Base-by-base conservation (phyloP, 1,140 invertebrate genomes). In the Papilio machaon region DNA sequence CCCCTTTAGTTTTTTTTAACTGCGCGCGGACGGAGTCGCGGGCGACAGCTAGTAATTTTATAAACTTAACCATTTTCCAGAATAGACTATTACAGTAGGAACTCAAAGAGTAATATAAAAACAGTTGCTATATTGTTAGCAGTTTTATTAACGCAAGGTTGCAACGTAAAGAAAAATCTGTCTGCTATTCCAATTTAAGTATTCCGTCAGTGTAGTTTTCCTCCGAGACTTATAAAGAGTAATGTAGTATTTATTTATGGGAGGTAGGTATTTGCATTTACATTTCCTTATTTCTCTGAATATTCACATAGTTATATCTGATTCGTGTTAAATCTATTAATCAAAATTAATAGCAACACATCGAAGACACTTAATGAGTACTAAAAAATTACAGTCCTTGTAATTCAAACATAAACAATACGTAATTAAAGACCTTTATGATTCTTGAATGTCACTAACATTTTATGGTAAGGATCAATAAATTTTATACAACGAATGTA, bases 121-220 rank as follows among this genome's bases (percentile, higher is more conserved):
- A 70, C 6, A 15, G 30, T 70, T 30, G 30, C 23, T 70, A 70
- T 11, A 70, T 70, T 70, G 35, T 30, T 70, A 70, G 64, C 2
- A 11, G 6, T 70, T 70, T 70, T 35, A 70, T 70, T 70, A 15
- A 70, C 64, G 64, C 64, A 35, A 70, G 64, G 64, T 35, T 70
- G 64, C 30, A 30, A 0, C 64, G 30, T 70, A 70, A 35, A 70
- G 64, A 70, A 70, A 35, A 35, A 70, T 15, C 64, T 10, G 5
- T 23, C 23, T 58, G 35, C 64, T 70, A 13, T 35, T 70, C 30
- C 30, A 70, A 70, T 30, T 70, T 35, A 15, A 70, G 23, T 70
- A 70, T 70, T 70, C 64, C 64, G 64, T 70, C 64, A 38, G 64
- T 70, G 30, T 70, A 70, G 64, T 70, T 70, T 70, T 70, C 64